Percentiles rank a stretch among this genome's conserved stretches.
Evolutionary conservation across 2,113 vertebrate species (phyloP).

Genomic region (Charina bottae): DNA sequence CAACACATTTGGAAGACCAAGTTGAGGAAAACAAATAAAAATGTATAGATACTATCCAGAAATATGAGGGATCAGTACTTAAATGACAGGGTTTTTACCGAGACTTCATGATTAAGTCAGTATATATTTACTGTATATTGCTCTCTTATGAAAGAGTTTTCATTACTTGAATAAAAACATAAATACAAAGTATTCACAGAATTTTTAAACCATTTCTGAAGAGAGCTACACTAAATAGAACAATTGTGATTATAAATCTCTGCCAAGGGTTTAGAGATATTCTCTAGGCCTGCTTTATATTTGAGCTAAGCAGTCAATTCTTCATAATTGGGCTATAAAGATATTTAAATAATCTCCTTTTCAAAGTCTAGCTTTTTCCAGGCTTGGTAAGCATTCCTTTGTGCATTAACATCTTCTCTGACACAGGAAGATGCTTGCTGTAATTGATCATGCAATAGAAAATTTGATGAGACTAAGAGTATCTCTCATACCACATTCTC

Average conservation of each 20-base stretch:
- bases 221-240: not conserved
- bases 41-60: not conserved
- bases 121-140: not conserved
- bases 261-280: not conserved
- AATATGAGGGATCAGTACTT: not conserved
- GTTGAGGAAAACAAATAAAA: too few relatives aligned
- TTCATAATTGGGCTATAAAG: not conserved
- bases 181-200: constrained; percentile 9
- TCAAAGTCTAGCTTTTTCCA: not conserved
- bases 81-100: not conserved
- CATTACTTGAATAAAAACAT: not conserved
- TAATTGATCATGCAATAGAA: not conserved
- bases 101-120: not conserved
- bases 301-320: not conserved
- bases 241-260: not conserved
- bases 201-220: not conserved
- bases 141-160: not conserved
- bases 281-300: not conserved
- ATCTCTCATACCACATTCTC: not conserved
- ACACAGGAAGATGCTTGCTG: not conserved
- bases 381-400: not conserved
- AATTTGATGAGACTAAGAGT: not conserved
- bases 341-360: not conserved
- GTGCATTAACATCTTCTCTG: not conserved
- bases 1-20: not conserved